Percentiles rank a stretch among this genome's conserved stretches.
phyloP scores from a whole-genome alignment of 2,797 vertebrate genomes.

The Anabacerthia variegaticeps region DNA sequence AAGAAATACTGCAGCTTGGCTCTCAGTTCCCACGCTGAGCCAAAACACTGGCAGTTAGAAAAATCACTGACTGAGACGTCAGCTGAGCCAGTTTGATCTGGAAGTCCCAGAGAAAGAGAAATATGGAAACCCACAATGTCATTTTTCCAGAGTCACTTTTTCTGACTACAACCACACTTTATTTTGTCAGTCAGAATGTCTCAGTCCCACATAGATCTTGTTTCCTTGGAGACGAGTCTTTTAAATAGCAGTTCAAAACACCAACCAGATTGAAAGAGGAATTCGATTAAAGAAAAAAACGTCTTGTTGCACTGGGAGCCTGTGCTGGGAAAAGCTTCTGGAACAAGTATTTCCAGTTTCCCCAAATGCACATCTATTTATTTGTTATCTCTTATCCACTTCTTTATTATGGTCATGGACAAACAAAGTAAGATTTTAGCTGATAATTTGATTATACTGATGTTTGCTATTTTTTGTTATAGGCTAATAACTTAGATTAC shows the following conservation, averaged over 20 bases:
- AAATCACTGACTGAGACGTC: conserved; percentile 7
- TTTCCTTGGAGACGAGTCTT: conserved; percentile 62
- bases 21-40: neutral
- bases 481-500: neutral
- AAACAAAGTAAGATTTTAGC: neutral
- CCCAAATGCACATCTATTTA: neutral
- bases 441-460: neutral
- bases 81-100: conserved; percentile 18
- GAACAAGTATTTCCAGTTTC: neutral
- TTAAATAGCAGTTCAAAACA: conserved; percentile 58
- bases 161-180: neutral
- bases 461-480: neutral
- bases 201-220: conserved; percentile 6
- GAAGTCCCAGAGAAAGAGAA: neutral
- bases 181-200: conserved; percentile 50
- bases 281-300: conserved; percentile 24
- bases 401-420: neutral
- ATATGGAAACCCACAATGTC: neutral
- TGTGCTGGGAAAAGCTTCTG: neutral
- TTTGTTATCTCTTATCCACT: neutral
- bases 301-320: neutral
- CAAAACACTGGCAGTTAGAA: neutral
- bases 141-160: conserved; percentile 45
- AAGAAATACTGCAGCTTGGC: neutral
- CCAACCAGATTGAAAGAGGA: conserved; percentile 44